phyloP scores from a whole-genome alignment of 2,888 invertebrate genomes.

The Masnerella sp. region DNA sequence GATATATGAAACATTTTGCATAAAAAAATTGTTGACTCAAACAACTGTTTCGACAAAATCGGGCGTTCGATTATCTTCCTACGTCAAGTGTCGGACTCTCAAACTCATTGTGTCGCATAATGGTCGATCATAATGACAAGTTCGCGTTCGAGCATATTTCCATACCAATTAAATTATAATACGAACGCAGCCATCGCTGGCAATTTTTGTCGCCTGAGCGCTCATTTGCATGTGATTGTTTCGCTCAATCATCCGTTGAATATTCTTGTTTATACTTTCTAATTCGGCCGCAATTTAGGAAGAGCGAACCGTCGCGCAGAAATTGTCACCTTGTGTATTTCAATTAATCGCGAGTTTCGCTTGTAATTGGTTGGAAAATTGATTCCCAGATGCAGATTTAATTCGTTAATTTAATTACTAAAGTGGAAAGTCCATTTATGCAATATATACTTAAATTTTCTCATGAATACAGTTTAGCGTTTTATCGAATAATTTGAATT shows the following conservation, averaged over 20 bases:
- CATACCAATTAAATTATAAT: constrained; percentile 48
- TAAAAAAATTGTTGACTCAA: too few species aligned
- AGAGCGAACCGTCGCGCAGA: constrained; percentile 5
- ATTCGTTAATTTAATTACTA: too few species aligned
- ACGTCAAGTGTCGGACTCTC: background rate
- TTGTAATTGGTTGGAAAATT: too few species aligned
- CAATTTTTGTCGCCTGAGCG: constrained; percentile 16
- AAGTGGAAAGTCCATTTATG: too few species aligned
- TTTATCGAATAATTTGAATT: too few species aligned
- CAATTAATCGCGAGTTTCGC: constrained; percentile 15
- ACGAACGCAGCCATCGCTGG: background rate
- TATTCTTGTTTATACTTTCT: constrained; percentile 42
- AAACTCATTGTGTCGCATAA: constrained; percentile 10
- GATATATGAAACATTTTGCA: too few species aligned
- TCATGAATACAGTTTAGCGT: too few species aligned
- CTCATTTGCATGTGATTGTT: constrained; percentile 47
- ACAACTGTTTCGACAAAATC: background rate
- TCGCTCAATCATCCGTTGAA: constrained; percentile 8
- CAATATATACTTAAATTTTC: too few species aligned
- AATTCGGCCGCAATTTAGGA: constrained; percentile 28
- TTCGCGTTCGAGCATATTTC: constrained; percentile 22
- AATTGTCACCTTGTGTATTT: constrained; percentile 25
- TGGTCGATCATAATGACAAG: constrained; percentile 34
- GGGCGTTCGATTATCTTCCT: constrained; percentile 2
- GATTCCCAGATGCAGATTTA: too few species aligned